These are phyloP conservation scores for Drosophila persimilis DNA, from an alignment of 1,140 invertebrate genomes.

Conservation along the genomic window DNA sequence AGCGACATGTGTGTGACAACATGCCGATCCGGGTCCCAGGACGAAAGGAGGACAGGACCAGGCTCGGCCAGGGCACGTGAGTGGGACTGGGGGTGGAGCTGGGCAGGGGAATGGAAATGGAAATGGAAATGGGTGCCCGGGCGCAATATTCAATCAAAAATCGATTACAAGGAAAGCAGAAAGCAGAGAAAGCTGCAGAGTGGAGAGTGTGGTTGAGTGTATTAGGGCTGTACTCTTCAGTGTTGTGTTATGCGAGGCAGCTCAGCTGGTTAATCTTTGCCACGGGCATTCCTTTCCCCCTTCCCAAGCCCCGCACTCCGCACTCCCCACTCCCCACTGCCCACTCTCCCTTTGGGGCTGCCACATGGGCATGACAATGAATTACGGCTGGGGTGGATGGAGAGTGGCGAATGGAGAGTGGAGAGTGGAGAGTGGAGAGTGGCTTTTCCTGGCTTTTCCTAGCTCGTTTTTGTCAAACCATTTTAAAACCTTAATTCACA, in stretches of 20 bases:
- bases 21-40: conserved; percentile 35
- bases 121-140: conserved; percentile 1
- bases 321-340: neutral
- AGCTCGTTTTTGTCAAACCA: conserved; percentile 59
- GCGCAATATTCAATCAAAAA: conserved; percentile 83
- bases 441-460: conserved; percentile 2
- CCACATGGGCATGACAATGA: conserved; percentile 76
- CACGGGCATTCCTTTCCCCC: conserved; percentile 36
- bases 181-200: neutral
- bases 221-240: conserved; percentile 18
- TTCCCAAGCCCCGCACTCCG: neutral
- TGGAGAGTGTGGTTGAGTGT: conserved; percentile 14
- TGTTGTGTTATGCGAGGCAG: conserved; percentile 28
- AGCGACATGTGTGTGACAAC: conserved; percentile 82
- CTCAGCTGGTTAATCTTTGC: conserved; percentile 72
- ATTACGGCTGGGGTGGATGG: conserved; percentile 41
- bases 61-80: neutral
- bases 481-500: conserved; percentile 81
- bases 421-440: conserved; percentile 8
- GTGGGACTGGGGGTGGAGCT: conserved; percentile 12
- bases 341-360: neutral
- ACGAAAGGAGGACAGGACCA: neutral
- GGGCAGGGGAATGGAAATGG: conserved; percentile 18
- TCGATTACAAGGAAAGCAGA: conserved; percentile 70
- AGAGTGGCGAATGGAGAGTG: conserved; percentile 6